Base-by-base conservation (phyloP, 2,113 vertebrate genomes). In the Mungos mungo region DNA sequence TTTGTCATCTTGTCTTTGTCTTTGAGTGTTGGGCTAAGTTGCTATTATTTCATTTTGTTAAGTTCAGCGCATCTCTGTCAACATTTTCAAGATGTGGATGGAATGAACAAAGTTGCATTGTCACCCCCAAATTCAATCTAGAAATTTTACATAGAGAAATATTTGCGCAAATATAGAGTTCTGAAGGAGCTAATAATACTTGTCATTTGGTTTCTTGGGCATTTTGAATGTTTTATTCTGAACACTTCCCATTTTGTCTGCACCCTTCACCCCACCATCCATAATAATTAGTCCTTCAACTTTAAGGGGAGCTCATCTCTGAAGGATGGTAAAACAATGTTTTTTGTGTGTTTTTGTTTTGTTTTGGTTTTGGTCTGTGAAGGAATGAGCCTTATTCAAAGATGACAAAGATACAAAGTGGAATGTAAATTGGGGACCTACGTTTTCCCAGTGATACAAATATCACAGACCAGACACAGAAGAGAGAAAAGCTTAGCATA, bases 1-100 rank as follows among this genome's bases (percentile, higher is more conserved):
- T 96, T 98, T 98, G 31, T 98, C 97, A 98, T 97, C 97, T 98
- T 98, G 95, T 98, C 97, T 98, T 98, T 98, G 95, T 98, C 97
- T 98, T 96, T 19, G 19, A 95, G 60, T 96, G 93, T 98, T 94
- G 93, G 95, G 90, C 68, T 98, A 95, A 98, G 98, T 98, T 98
- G 93, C 92, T 96, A 81, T 97, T 97, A 98, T 98, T 98, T 98
- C 69, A 76, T 95, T 98, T 98, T 68, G 47, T 89, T 98, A 97
- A 97, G 97, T 95, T 93, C 74, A 95, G 97, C 96, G 98, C 93
- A 91, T 98, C 96, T 98, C 96, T 97, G 93, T 97, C 83, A 96
- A 72, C 60, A 0, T 25, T 98, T 97, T 77, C 54, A 87, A 93
- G 94, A 97, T 81, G 50, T 95, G 60, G 92, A 65, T 89, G 96